phyloP scores from a whole-genome alignment of 2,113 vertebrate genomes.

The Phainopepla nitens region DNA sequence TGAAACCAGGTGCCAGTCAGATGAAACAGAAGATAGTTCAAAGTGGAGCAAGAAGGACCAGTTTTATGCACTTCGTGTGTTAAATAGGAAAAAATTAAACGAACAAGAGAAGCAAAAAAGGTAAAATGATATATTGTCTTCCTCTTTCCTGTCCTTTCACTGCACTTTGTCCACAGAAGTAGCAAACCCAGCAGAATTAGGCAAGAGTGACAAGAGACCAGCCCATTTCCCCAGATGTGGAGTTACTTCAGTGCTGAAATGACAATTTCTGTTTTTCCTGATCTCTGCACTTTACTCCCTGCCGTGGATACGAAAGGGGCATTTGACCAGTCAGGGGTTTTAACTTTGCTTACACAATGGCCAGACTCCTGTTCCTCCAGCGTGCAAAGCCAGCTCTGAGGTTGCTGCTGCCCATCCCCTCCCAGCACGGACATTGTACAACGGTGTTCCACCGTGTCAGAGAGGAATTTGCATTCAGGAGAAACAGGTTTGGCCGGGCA shows the following conservation, averaged over 20 bases:
- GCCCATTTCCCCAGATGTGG: not conserved
- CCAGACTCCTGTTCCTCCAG: not conserved
- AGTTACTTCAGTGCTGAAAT: not conserved
- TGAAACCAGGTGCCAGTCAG: not conserved
- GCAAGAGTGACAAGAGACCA: not conserved
- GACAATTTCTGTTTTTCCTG: not conserved
- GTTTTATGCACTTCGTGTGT: not conserved
- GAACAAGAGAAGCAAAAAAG: not conserved
- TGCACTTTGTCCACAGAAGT: not conserved
- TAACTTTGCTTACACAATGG: not conserved
- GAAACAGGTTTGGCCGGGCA: not conserved
- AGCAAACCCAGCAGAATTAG: not conserved
- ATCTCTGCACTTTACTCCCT: not conserved
- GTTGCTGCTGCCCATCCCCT: not conserved
- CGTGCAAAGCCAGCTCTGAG: not conserved
- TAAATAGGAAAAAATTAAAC: not conserved
- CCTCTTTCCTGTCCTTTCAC: not conserved
- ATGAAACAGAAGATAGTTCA: not conserved
- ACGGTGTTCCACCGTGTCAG: not conserved
- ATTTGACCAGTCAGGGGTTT: not conserved
- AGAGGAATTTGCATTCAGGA: slow-evolving; percentile 38
- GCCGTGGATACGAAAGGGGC: not conserved
- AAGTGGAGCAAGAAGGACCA: not conserved
- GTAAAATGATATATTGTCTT: not conserved
- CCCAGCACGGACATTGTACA: not conserved